These are phyloP conservation scores for Mylabris sibirica DNA, from an alignment of 2,888 invertebrate species.

Conservation along the genomic window DNA sequence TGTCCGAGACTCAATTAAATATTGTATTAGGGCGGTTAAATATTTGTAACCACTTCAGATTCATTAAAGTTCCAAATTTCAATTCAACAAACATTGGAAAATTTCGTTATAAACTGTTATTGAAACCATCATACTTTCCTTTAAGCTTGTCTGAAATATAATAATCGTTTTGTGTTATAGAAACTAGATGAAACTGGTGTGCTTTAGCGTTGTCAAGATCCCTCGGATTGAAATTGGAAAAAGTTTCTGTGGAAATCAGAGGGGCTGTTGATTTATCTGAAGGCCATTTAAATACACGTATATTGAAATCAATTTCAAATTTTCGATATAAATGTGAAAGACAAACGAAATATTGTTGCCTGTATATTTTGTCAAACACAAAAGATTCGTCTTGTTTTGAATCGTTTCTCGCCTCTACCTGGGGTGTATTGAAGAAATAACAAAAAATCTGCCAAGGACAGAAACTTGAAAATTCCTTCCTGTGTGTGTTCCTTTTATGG, in stretches of 20 bases:
- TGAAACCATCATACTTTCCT: no score
- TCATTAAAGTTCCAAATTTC: neutral
- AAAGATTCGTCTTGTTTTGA: neutral
- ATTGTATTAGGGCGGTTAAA: neutral
- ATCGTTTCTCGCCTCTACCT: neutral
- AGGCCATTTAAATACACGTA: neutral
- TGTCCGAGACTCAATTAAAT: conserved; percentile 6
- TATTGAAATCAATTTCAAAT: neutral
- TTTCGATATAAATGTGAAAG: neutral
- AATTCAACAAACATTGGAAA: neutral
- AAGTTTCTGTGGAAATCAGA: neutral
- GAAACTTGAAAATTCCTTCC: neutral
- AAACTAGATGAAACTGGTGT: neutral
- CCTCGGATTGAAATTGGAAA: neutral
- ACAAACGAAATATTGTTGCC: neutral
- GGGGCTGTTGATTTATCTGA: neutral
- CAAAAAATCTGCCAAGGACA: conserved; percentile 10
- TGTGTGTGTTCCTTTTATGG: neutral
- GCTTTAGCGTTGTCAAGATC: neutral
- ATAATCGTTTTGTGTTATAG: neutral
- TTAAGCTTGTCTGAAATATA: no score
- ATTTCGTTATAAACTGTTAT: neutral
- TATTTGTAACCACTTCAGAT: neutral
- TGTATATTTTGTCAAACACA: neutral
- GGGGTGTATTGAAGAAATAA: neutral